phyloP scores from a whole-genome alignment of 1,140 invertebrate species.

The Riptortus pedestris region DNA sequence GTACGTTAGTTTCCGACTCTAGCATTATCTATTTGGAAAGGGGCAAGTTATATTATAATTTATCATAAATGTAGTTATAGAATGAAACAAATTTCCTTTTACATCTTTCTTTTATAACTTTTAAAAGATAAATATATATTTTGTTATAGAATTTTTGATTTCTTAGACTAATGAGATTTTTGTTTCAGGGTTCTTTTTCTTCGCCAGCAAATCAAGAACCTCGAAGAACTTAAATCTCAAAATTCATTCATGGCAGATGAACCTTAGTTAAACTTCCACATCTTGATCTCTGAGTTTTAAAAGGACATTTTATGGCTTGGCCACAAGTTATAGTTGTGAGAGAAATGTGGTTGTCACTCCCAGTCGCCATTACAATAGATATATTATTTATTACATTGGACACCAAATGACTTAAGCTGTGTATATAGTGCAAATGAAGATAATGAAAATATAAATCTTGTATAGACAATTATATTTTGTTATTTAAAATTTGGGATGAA shows the following conservation, averaged over 20 bases:
- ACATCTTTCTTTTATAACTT: too few relatives aligned
- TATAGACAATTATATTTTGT: constrained; percentile 13
- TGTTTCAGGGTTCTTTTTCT: constrained; percentile 69
- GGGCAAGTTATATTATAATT: too few relatives aligned
- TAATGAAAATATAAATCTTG: neutral
- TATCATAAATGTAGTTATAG: too few relatives aligned
- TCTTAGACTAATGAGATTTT: too few relatives aligned
- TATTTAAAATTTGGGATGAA: constrained; percentile 9
- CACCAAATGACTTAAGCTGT: constrained; percentile 8
- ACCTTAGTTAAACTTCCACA: constrained; percentile 18
- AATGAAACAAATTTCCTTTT: too few relatives aligned
- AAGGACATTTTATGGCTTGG: neutral
- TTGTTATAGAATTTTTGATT: too few relatives aligned
- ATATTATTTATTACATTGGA: constrained; percentile 9
- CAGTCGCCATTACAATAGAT: neutral
- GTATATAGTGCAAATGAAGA: constrained; percentile 8
- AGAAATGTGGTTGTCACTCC: neutral
- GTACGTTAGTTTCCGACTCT: too few relatives aligned
- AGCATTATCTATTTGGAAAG: too few relatives aligned
- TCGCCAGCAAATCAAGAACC: constrained; percentile 74
- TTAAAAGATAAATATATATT: too few relatives aligned
- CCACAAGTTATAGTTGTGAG: neutral
- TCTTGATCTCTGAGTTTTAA: neutral
- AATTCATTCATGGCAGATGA: constrained; percentile 81
- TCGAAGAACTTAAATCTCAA: constrained; percentile 85